Conservation (phyloP, 2,888 invertebrate species). For the Dynastes maya region DNA sequence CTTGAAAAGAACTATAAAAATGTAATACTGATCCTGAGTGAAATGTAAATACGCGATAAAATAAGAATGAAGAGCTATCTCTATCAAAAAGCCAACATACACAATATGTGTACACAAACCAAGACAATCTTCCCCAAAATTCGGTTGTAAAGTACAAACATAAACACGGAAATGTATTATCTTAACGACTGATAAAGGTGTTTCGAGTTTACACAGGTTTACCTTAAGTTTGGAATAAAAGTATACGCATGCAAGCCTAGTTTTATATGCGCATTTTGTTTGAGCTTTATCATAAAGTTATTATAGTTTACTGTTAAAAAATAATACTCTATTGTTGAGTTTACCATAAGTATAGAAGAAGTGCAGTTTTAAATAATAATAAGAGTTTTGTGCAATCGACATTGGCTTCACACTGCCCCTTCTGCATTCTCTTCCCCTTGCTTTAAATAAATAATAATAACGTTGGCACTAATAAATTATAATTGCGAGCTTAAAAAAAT, state of each 20-base stretch:
- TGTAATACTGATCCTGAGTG: constrained; percentile 49
- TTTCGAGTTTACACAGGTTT: constrained; percentile 50
- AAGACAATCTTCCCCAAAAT: constrained; percentile 54
- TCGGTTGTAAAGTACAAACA: constrained; percentile 54
- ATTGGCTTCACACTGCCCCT: too few relatives aligned
- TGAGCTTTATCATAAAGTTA: constrained; percentile 21
- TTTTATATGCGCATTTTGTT: constrained; percentile 15
- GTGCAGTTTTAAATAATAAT: too few relatives aligned
- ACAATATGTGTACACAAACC: constrained; percentile 47
- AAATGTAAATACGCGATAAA: constrained; percentile 54
- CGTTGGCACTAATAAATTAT: too few relatives aligned
- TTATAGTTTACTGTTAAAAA: background rate
- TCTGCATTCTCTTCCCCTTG: too few relatives aligned
- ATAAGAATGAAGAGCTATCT: constrained; percentile 57
- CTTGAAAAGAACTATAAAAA: constrained; percentile 47
- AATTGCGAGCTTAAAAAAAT: too few relatives aligned
- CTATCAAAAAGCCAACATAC: constrained; percentile 57
- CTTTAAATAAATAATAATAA: too few relatives aligned
- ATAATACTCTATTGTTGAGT: background rate
- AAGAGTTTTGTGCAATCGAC: too few relatives aligned
- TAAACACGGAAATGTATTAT: constrained; percentile 55
- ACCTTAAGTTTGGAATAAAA: constrained; percentile 43
- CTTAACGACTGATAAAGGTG: constrained; percentile 48
- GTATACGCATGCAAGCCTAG: constrained; percentile 15
- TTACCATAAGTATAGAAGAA: too few relatives aligned